These are phyloP conservation scores for Torymus auratus DNA, from an alignment of 2,888 invertebrate species.

Conservation along the genomic window DNA sequence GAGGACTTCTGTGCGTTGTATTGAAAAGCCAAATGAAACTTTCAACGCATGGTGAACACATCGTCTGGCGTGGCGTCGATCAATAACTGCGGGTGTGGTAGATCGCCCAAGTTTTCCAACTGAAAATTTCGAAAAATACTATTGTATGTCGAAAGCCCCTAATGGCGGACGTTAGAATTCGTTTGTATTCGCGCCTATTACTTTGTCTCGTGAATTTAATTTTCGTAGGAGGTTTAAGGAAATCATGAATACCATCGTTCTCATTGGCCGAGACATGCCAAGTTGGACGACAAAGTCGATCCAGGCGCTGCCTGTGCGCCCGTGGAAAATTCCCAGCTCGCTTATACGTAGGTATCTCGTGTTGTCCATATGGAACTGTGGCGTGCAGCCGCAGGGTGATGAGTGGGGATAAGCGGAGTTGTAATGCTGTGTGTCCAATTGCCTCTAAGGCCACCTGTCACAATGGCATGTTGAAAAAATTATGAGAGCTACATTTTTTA, in stretches of 20 bases:
- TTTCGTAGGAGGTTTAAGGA: conserved; percentile 25
- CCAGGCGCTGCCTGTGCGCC: neutral
- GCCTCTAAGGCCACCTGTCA: neutral
- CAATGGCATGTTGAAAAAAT: neutral
- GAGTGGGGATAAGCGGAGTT: neutral
- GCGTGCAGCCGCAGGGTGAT: conserved; percentile 1
- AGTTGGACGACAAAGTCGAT: conserved; percentile 32
- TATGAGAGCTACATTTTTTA: neutral
- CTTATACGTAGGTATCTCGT: neutral
- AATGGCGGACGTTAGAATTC: neutral
- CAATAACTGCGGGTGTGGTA: no score
- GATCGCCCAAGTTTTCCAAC: no score
- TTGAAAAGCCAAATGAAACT: no score
- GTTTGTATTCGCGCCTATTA: conserved; percentile 31
- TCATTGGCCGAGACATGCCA: conserved; percentile 37
- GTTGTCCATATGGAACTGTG: conserved; percentile 43
- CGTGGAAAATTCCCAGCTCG: conserved; percentile 51
- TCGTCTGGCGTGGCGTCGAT: no score
- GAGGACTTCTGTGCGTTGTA: no score
- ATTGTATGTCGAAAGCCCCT: no score
- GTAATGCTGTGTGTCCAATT: conserved; percentile 28
- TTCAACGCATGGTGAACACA: no score
- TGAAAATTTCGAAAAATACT: no score
- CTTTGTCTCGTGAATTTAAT: conserved; percentile 16
- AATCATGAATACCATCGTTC: conserved; percentile 23